Evolutionary conservation across 1,140 invertebrate species (phyloP), one percentile per base, ranked within the genome.

Genomic region (Nylanderia fulva): DNA sequence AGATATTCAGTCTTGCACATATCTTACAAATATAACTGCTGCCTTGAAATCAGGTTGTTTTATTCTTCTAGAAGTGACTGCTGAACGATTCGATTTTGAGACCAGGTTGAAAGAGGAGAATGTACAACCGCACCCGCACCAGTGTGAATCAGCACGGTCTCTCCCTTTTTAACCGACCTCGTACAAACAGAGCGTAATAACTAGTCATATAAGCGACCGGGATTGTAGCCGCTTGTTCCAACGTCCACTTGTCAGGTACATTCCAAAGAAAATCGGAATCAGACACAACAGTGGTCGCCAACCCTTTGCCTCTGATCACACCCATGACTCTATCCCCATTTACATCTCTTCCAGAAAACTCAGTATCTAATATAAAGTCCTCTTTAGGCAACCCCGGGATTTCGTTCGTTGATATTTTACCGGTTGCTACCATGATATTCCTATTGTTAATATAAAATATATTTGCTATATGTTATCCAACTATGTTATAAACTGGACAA

Each of bases 401-500:
- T n/a, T n/a, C 98, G 95, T 99, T 99, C 33, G 98, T 98, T 39
- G 98, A 97, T 48, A 99, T 95, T 95, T 99, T 99, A 85, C 99
- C 99, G 33, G 98, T 98, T 1, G 99, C 98, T 86, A 99, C 95
- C 99, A 99, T 99, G 56, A 99, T 97, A 93, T 99, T 99, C 84
- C 99, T n/a, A n/a, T n/a, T 33, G 29, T 33, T 33, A 33, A 33
- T n/a, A n/a, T n/a, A n/a, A n/a, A 33, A 3, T 33, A 33, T 33
- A 33, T 33, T 33, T 96, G 83, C 21, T 7, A 18, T n/a, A n/a
- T n/a, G n/a, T n/a, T n/a, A 15, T 66, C n/a, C 7, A 1, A 36
- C 18, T 33, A 33, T 33, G 1, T 33, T 33, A 33, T 33, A 1
- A 33, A 3, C 29, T 3, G 29, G 3, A 33, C 29, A 3, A 33